Base-by-base conservation (phyloP, 1,140 invertebrate species). In the Caenorhabditis remanei region DNA sequence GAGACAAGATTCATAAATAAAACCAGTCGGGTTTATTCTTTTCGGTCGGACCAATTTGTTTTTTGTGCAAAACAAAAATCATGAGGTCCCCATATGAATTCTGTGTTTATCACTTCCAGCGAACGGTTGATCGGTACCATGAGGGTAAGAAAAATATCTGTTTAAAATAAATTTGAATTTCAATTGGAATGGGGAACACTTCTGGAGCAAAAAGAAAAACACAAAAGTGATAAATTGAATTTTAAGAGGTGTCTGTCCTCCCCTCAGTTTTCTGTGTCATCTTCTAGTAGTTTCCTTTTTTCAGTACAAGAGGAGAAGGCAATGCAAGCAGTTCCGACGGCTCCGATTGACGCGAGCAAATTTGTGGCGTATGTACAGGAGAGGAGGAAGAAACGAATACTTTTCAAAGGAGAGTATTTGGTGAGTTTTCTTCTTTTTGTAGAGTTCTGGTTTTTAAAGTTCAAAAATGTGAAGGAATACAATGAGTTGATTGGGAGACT, bases 251-350 rank as follows among this genome's bases (percentile, higher is more conserved):
- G 32, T 32, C 32, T 32, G 32, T n/a, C 50, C 50, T 16, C 50
- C 50, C 50, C 50, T 53, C 9, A 9, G 9, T 58, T 58, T 58
- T 58, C 7, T n/a, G 56, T 11, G 11, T 63, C 53, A 14, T 79
- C 71, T 79, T 53, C 19, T 8, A 71, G 19, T 46, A n/a, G 9
- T 56, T 58, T 84, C 9, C 83, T 46, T 58, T 63, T 90, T 92
- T 87, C 87, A 92, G 91, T 92, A 41, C 91, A 92, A 92, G 91
- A 92, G 75, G 92, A 93, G 83, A 93, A 92, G 83, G 91, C 91
- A 32, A 92, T 93, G 92, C 89, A 90, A 56, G 87, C 89, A 50
- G 91, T 90, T 14, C 91, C 91, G 5, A 89, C 91, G n/a, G 88
- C 89, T 48, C 91, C 91, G 3, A 90, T 92, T 32, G 92, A 93